phyloP scores from a whole-genome alignment of 2,888 invertebrate species.

The Nomada fucata region DNA sequence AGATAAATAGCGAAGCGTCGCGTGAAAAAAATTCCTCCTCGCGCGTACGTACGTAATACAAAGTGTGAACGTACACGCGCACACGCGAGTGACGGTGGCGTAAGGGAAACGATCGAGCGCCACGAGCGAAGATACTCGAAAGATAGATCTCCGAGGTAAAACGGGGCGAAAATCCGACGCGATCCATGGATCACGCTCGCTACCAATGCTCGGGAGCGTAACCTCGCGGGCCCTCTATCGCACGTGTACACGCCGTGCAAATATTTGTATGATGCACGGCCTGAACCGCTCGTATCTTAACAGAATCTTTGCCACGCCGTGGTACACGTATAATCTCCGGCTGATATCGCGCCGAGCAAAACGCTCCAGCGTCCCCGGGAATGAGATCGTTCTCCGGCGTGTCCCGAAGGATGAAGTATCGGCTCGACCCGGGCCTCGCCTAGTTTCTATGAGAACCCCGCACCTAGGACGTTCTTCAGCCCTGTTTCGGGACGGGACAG shows the following conservation, averaged over 20 bases:
- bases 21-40: conserved; percentile 31
- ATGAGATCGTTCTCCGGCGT: conserved; percentile 59
- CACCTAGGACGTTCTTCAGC: neutral
- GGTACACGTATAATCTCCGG: conserved; percentile 62
- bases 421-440: conserved; percentile 41
- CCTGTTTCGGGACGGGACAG: no score
- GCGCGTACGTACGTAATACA: neutral
- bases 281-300: conserved; percentile 61
- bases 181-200: conserved; percentile 67
- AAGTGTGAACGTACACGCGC: no score
- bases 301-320: conserved; percentile 59
- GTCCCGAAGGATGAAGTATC: conserved; percentile 60
- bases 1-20: conserved; percentile 34
- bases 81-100: neutral
- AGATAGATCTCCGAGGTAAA: conserved; percentile 52
- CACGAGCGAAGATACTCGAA: conserved; percentile 35
- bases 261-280: conserved; percentile 73
- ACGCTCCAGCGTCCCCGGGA: conserved; percentile 44
- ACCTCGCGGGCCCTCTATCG: conserved; percentile 52
- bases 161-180: conserved; percentile 37
- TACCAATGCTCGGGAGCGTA: conserved; percentile 61
- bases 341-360: conserved; percentile 65
- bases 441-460: conserved; percentile 35
- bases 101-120: conserved; percentile 18
- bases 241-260: conserved; percentile 68